Percentiles rank a stretch among this genome's conserved stretches.
Evolutionary conservation across 1,140 invertebrate species (phyloP).

Genomic region (Theocolax elegans): DNA sequence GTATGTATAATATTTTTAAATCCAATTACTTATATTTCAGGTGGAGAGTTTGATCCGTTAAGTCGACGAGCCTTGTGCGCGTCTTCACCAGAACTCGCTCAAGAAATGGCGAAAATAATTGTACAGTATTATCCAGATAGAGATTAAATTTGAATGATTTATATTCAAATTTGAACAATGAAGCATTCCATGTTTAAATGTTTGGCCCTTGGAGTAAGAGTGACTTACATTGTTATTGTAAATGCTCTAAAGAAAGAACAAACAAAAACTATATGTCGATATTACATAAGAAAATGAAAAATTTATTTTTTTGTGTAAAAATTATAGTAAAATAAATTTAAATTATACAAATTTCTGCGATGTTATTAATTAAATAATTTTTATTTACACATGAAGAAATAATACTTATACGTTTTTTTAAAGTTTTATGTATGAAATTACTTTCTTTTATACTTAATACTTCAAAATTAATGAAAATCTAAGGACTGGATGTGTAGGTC

Average conservation of each 20-base stretch:
- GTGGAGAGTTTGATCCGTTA: constrained; percentile 83
- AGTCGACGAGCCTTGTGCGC: constrained; percentile 84
- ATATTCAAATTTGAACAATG: not conserved
- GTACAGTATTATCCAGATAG: constrained; percentile 77
- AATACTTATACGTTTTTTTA: no score
- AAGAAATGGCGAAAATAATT: constrained; percentile 74
- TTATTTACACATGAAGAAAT: no score
- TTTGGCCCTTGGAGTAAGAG: not conserved
- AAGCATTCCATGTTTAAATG: constrained; percentile 19
- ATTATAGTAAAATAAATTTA: constrained; percentile 22
- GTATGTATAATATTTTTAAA: no score
- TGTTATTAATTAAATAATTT: no score
- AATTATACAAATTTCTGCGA: not conserved
- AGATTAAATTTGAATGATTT: constrained; percentile 60
- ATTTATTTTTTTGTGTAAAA: constrained; percentile 35
- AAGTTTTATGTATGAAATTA: no score
- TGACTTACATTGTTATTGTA: constrained; percentile 3
- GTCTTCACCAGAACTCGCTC: constrained; percentile 76
- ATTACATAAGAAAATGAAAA: constrained; percentile 12
- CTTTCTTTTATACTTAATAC: no score
- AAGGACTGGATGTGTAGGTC: constrained; percentile 5
- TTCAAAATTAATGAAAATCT: not conserved
- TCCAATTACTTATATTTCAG: constrained; percentile 63
- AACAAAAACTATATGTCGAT: constrained; percentile 12
- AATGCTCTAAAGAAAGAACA: not conserved